Evolutionary conservation across 2,888 invertebrate genomes (phyloP), one percentile per base, ranked within the genome.

Genomic region (Opisthograptis luteolata): DNA sequence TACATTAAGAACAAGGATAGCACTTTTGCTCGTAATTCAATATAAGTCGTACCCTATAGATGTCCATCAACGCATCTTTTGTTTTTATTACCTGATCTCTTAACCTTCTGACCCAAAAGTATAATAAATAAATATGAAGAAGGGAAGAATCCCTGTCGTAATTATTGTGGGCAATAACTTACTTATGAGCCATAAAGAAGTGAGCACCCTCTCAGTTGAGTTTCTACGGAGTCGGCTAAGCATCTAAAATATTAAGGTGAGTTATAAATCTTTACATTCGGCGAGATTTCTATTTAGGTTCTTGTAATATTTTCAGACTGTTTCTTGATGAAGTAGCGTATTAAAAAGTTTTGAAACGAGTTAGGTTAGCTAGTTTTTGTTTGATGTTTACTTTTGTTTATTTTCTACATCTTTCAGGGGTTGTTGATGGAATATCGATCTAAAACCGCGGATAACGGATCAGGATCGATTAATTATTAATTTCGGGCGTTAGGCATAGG

Each of bases 141-240:
- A 39, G 37, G 35, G 44, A 34, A 34, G 50, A 40, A 43, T 47
- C 42, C 32, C 50, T 28, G 30, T 52, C 55, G 51, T 72, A 66
- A 66, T 64, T n/a, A n/a, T n/a, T 67, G 59, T 58, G 47, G 60
- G 57, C 54, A 55, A 57, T 61, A 64, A 65, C 62, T 48, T 46
- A 43, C 66, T 68, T 70, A 76, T 70, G 72, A 68, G 47, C 68
- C 68, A 66, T 70, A 70, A 66, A 72, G 70, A 68, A 64, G 72
- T 68, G 59, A 72, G 64, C 65, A 58, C 60, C 41, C 48, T 60
- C 60, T 64, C 48, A 60, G 53, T 65, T 55, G 60, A 19, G 41
- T 32, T 43, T 14, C 44, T 35, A 27, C 14, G 37, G 20, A 12
- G 28, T 43, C 25, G 25, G 24, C 9, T 31, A 32, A 34, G 24